A percentile compares a stretch with the other conserved stretches of the same genome.
Conservation (phyloP, 2,113 vertebrate species). For the human (Homo sapiens) region GRCh38 chrX:98420001-98420500, state of each 20-base stretch:
- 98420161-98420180: slow-evolving; percentile 67
- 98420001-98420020: slow-evolving; percentile 13
- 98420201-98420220: slow-evolving; percentile 74
- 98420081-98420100: slow-evolving; percentile 46
- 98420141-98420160: slow-evolving; percentile 68
- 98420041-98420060: slow-evolving; percentile 41
- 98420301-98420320: background rate
- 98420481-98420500: background rate
- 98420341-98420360: background rate
- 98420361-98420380: slow-evolving; percentile 38
- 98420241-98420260: slow-evolving; percentile 55
- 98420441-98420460: background rate
- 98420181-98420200: slow-evolving; percentile 74
- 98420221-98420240: slow-evolving; percentile 70
- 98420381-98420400: background rate
- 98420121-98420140: slow-evolving; percentile 65
- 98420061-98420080: slow-evolving; percentile 33
- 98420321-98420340: background rate
- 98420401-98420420: slow-evolving; percentile 18
- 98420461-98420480: background rate
- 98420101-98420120: slow-evolving; percentile 63
- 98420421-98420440: background rate
- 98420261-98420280: slow-evolving; percentile 56
- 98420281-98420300: slow-evolving; percentile 44
- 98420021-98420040: slow-evolving; percentile 39